phyloP scores from a whole-genome alignment of 2,797 vertebrate species.

The Sebastes variabilis region DNA sequence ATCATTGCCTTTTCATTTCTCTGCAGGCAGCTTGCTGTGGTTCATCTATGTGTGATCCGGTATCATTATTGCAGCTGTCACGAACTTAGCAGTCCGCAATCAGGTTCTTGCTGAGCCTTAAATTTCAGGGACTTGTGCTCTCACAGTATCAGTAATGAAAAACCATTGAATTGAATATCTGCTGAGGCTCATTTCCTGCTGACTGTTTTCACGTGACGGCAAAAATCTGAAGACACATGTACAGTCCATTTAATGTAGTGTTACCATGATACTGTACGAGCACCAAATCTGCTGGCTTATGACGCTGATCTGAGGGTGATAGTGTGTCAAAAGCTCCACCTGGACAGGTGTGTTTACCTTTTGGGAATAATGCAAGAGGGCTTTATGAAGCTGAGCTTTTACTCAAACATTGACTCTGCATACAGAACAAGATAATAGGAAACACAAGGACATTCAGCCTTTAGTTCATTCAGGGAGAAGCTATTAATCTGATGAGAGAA shows the following conservation, averaged over 20 bases:
- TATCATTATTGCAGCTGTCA: conserved; percentile 58
- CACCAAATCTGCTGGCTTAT: conserved; percentile 22
- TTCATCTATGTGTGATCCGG: conserved; percentile 23
- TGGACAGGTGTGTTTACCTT: conserved; percentile 76
- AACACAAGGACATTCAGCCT: conserved; percentile 49
- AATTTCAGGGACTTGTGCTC: conserved; percentile 45
- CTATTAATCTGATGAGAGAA: conserved; percentile 58
- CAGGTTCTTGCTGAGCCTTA: conserved; percentile 11
- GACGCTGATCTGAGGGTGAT: conserved; percentile 28
- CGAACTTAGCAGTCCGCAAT: conserved; percentile 29
- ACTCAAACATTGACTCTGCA: conserved; percentile 69
- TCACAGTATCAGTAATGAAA: conserved; percentile 37
- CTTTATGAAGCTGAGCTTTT: conserved; percentile 60
- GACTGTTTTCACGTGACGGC: conserved; percentile 1
- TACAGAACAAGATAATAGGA: conserved; percentile 45
- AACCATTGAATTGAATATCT: conserved; percentile 21
- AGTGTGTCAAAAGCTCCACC: conserved; percentile 51
- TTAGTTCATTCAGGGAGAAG: conserved; percentile 49
- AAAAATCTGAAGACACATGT: not conserved
- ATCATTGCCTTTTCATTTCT: conserved; percentile 44
- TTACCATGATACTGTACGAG: not conserved
- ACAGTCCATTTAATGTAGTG: not conserved
- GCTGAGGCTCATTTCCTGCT: conserved; percentile 6
- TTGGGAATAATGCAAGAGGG: conserved; percentile 54
- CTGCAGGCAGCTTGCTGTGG: conserved; percentile 22